Conservation (phyloP, 2,113 vertebrate species). For the Puntigrus tetrazona region DNA sequence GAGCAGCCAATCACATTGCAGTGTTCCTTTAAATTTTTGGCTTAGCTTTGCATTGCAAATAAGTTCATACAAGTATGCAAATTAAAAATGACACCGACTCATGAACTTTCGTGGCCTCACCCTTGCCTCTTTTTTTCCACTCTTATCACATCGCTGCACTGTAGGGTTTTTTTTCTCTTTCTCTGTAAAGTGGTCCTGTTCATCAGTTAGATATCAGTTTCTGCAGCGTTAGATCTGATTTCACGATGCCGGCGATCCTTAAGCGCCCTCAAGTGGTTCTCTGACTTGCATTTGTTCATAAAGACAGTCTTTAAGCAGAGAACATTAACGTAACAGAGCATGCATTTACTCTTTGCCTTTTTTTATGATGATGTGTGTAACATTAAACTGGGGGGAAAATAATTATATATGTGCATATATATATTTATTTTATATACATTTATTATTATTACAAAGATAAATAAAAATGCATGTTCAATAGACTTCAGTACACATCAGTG, state of each 20-base stretch:
- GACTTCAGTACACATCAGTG: too few species aligned
- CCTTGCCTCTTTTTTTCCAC: neutral
- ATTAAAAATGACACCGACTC: constrained; percentile 33
- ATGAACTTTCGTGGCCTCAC: neutral
- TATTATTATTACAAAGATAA: too few species aligned
- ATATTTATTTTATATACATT: too few species aligned
- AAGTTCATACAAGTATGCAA: constrained; percentile 54
- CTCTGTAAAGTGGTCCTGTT: neutral
- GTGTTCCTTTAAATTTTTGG: constrained; percentile 41
- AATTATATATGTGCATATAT: too few species aligned
- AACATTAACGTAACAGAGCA: neutral
- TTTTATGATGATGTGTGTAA: too few species aligned
- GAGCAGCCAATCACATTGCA: constrained; percentile 34
- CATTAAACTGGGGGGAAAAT: too few species aligned
- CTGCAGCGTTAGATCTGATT: neutral
- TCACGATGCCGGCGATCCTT: neutral
- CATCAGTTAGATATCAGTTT: neutral
- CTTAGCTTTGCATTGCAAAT: constrained; percentile 57
- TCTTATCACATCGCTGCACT: constrained; percentile 24
- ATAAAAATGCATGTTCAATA: too few species aligned
- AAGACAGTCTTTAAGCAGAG: neutral
- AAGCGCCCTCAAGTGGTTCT: constrained; percentile 27
- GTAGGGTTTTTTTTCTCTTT: neutral
- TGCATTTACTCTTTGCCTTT: neutral
- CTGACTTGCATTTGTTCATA: neutral